phyloP scores from a whole-genome alignment of 2,797 vertebrate species.

The Coreius guichenoti region DNA sequence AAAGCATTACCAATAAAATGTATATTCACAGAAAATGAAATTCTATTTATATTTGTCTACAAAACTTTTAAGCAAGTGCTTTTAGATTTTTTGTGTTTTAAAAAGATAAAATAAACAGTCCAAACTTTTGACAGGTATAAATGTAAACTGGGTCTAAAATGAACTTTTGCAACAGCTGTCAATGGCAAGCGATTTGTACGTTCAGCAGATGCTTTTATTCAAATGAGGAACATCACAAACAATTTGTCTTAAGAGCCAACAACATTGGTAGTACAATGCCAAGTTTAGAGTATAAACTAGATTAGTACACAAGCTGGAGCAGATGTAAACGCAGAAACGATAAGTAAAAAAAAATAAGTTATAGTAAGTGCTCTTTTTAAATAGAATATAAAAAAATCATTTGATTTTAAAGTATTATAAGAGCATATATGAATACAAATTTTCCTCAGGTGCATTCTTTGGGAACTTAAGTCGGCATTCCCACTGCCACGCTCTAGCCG shows the following conservation, averaged over 20 bases:
- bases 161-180: neutral
- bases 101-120: neutral
- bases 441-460: neutral
- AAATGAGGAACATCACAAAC: neutral
- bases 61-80: neutral
- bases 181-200: neutral
- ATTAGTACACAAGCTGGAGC: neutral
- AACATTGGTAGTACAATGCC: neutral
- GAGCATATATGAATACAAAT: neutral
- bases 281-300: neutral
- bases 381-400: neutral
- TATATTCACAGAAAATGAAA: neutral
- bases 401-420: neutral
- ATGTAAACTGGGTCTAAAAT: neutral
- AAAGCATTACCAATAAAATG: neutral
- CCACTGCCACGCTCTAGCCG: neutral
- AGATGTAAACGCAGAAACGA: neutral
- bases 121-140: neutral
- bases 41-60: neutral
- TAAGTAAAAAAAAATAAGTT: too few species aligned
- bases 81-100: neutral
- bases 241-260: slow-evolving; percentile 9
- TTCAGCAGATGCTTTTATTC: slow-evolving; percentile 11
- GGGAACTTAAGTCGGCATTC: neutral
- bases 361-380: neutral